These are phyloP conservation scores for Tanaodytes sp. DNA, from an alignment of 2,888 invertebrate genomes.

Conservation along the genomic window DNA sequence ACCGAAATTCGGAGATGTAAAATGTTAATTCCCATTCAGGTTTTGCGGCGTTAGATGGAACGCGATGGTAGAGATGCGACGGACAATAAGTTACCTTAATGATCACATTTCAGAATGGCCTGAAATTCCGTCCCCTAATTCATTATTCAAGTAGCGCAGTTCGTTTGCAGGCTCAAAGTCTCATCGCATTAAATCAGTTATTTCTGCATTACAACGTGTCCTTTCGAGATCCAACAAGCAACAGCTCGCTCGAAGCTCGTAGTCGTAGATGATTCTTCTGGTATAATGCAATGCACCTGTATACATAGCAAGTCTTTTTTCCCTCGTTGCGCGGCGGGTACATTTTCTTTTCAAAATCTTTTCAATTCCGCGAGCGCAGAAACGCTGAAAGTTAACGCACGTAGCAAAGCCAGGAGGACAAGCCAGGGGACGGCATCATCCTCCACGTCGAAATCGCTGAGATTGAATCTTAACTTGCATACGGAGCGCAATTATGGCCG, in stretches of 20 bases:
- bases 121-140: conserved; percentile 6
- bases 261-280: conserved; percentile 27
- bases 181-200: conserved; percentile 44
- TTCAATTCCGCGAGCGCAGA: conserved; percentile 43
- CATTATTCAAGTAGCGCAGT: conserved; percentile 24
- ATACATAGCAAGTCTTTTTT: conserved; percentile 32
- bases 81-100: conserved; percentile 19
- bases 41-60: too few relatives aligned
- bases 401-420: conserved; percentile 1
- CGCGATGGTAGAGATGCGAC: too few relatives aligned
- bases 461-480: conserved; percentile 56
- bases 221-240: conserved; percentile 26
- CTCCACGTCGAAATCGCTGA: too few relatives aligned
- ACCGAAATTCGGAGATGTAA: too few relatives aligned
- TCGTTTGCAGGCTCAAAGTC: conserved; percentile 27
- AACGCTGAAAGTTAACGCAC: conserved; percentile 29
- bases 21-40: too few relatives aligned
- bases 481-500: conserved; percentile 67
- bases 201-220: conserved; percentile 44
- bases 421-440: conserved; percentile 18
- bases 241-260: conserved; percentile 31
- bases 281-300: conserved; percentile 28
- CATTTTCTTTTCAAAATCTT: conserved; percentile 41
- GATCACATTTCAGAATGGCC: conserved; percentile 14
- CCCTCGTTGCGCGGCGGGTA: conserved; percentile 25